These are phyloP conservation scores for Coregonus sp. DNA, from an alignment of 2,797 vertebrate species.

Conservation along the genomic window DNA sequence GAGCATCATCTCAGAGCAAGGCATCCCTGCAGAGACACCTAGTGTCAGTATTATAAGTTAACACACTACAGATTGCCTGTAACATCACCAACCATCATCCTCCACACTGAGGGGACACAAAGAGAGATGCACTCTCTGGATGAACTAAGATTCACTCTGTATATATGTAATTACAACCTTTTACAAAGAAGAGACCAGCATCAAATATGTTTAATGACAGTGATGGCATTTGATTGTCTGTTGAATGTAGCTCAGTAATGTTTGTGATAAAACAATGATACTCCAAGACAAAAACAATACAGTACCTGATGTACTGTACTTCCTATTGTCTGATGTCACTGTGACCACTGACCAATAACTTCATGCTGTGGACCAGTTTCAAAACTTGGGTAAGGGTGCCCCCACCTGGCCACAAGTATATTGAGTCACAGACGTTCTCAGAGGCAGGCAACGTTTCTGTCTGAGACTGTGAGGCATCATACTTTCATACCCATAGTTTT, in stretches of 20 bases:
- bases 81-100: slow-evolving; percentile 2
- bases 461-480: slow-evolving; percentile 27
- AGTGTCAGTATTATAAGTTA: slow-evolving; percentile 48
- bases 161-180: not conserved
- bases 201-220: not conserved
- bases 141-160: not conserved
- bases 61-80: slow-evolving; percentile 12
- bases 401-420: slow-evolving; percentile 75
- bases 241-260: not conserved
- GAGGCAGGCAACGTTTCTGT: not conserved
- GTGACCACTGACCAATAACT: slow-evolving; percentile 15
- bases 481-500: not conserved
- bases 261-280: not conserved
- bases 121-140: not conserved
- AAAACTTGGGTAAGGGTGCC: slow-evolving; percentile 83
- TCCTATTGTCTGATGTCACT: slow-evolving; percentile 26
- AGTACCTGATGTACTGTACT: slow-evolving; percentile 9
- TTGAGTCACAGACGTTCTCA: slow-evolving; percentile 12
- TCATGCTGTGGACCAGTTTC: slow-evolving; percentile 34
- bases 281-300: slow-evolving; percentile 9
- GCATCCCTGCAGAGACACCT: slow-evolving; percentile 61
- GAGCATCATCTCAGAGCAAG: slow-evolving; percentile 34
- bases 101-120: slow-evolving; percentile 12
- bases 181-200: not conserved
- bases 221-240: not conserved